A percentile compares a stretch with the other conserved stretches of the same genome.
phyloP scores from a whole-genome alignment of 2,797 vertebrate genomes.

The Xiphophorus birchmanni region DNA sequence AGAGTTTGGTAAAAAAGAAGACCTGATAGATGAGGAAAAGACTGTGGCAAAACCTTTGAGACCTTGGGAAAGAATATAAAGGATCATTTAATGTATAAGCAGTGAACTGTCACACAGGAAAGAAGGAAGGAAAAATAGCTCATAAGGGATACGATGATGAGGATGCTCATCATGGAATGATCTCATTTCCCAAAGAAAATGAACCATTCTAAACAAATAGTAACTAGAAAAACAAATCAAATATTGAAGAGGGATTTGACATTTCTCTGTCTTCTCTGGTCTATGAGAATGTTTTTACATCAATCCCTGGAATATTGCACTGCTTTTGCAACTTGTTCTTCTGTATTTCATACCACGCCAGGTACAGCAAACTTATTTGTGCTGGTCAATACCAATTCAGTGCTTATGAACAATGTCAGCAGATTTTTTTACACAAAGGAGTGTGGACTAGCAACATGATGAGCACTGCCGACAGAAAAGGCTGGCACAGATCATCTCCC shows the following conservation, averaged over 20 bases:
- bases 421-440: slow-evolving; percentile 11
- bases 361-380: not conserved
- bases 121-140: slow-evolving; percentile 15
- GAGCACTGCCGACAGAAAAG: slow-evolving; percentile 37
- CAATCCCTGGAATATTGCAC: not conserved
- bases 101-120: slow-evolving; percentile 38
- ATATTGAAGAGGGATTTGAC: not conserved
- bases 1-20: slow-evolving; percentile 58
- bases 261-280: not conserved
- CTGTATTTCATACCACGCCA: not conserved
- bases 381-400: not conserved
- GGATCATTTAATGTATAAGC: slow-evolving; percentile 60
- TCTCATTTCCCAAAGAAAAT: not conserved
- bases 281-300: not conserved
- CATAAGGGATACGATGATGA: slow-evolving; percentile 1
- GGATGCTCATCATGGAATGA: not conserved
- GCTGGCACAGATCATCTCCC: slow-evolving; percentile 63
- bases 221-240: not conserved
- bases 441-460: slow-evolving; percentile 21
- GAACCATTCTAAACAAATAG: not conserved
- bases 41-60: slow-evolving; percentile 41
- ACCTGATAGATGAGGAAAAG: slow-evolving; percentile 49
- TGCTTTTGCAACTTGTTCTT: not conserved
- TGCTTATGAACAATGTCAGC: slow-evolving; percentile 12
- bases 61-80: slow-evolving; percentile 46